phyloP scores from a whole-genome alignment of 2,113 vertebrate genomes.

The Micronycteris hirsuta region DNA sequence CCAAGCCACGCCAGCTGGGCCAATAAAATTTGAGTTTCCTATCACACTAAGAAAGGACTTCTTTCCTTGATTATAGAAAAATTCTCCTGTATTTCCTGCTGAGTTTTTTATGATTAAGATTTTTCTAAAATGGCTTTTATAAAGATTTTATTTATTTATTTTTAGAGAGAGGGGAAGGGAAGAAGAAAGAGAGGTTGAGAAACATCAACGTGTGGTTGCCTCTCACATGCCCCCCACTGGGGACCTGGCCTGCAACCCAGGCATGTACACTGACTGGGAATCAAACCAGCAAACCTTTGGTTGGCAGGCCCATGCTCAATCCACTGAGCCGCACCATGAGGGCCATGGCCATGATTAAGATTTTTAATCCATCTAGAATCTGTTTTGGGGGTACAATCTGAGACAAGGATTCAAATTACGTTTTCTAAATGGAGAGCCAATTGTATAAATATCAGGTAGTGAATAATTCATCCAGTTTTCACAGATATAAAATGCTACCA shows the following conservation, averaged over 20 bases:
- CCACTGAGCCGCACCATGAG: too few species aligned
- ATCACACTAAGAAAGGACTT: not conserved
- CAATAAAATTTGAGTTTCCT: not conserved
- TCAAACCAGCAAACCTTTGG: too few species aligned
- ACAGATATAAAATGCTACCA: not conserved
- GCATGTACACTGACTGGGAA: too few species aligned
- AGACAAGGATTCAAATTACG: not conserved
- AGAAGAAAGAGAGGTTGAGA: too few species aligned
- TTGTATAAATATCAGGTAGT: not conserved
- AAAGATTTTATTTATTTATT: too few species aligned
- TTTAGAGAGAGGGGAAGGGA: too few species aligned
- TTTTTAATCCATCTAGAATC: not conserved
- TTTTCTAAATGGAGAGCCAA: not conserved
- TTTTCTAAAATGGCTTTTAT: not conserved
- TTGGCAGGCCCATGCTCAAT: too few species aligned
- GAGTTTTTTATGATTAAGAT: not conserved
- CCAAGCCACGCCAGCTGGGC: too few species aligned
- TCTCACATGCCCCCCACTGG: too few species aligned
- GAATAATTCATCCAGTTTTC: not conserved
- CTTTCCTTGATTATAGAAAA: not conserved
- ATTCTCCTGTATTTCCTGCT: not conserved
- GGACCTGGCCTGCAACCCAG: too few species aligned
- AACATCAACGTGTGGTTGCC: too few species aligned
- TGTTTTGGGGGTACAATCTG: not conserved
- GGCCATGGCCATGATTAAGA: not conserved